Evolutionary conservation across 2,888 invertebrate species (phyloP), one percentile per base, ranked within the genome.

Genomic region (Caenorhabditis macrosperma): DNA sequence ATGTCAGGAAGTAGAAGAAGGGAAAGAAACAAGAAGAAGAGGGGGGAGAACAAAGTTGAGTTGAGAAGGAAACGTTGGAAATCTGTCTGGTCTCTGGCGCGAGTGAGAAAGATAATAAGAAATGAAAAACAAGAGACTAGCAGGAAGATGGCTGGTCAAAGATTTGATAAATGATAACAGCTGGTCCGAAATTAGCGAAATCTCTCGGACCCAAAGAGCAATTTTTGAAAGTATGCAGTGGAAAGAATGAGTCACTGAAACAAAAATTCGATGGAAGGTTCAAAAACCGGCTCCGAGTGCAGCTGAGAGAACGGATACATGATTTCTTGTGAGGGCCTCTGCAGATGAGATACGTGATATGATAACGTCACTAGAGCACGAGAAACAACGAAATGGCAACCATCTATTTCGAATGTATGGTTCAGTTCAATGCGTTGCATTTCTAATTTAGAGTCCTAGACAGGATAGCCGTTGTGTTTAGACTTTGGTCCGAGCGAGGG

Each of bases 141-240:
- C 41, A 6, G 41, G 41, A 41, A 10, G 26, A 12, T 28, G 15
- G 15, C 50, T 35, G 44, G 24, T 55, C 55, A 55, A 28, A 63
- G 72, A 55, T 57, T 71, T 63, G 63, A 72, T 72, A 63, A 63
- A 72, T 72, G 72, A 72, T 72, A 72, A 63, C 63, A 63, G 72
- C 72, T 71, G 24, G 15, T 22, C 54, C 30, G 24, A 35, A 71
- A n/a, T n/a, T 26, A 35, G 59, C n/a, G 10, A 17, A 7, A 28
- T 20, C n/a, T 15, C 52, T 35, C 64, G 0, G 44, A 67, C 26
- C 50, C 35, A 9, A 17, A 24, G n/a, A 35, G 38, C 35, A 35
- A 64, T 17, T 44, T 44, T 44, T 44, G 17, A 60, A 60, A 60
- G 60, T 15, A 22, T 26, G 30, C 28, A 28, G 41, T 41, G 41